Conservation (phyloP, 2,113 vertebrate genomes). For the Scomber colias region DNA sequence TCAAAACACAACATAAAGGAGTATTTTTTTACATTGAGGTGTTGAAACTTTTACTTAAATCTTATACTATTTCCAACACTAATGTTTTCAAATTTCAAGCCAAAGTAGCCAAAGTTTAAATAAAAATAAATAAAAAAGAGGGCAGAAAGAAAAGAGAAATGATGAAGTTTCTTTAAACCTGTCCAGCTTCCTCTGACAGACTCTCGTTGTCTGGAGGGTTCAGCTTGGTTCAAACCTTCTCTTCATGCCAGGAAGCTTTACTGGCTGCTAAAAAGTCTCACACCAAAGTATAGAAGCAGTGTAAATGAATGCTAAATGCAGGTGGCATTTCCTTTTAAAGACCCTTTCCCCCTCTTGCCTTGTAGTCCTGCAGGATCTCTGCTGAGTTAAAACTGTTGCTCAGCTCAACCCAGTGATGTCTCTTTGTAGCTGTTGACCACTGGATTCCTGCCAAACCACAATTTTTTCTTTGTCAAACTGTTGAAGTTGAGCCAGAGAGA, state of each 20-base stretch:
- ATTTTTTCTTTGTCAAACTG: not conserved
- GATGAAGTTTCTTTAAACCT: conserved; percentile 12
- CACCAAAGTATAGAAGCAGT: not conserved
- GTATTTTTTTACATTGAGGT: no score
- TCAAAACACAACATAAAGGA: not conserved
- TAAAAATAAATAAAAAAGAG: no score
- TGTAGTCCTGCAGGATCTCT: conserved; percentile 58
- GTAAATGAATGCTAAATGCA: conserved; percentile 9
- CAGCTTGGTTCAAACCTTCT: conserved; percentile 26
- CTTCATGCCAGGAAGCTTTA: conserved; percentile 46
- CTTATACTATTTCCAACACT: not conserved
- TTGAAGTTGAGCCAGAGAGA: conserved; percentile 18
- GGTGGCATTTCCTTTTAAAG: conserved; percentile 14
- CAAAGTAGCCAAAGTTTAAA: no score
- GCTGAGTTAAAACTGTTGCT: not conserved
- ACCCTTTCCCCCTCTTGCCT: conserved; percentile 36
- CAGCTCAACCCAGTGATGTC: not conserved
- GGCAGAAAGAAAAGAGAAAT: not conserved
- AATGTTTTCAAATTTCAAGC: conserved; percentile 8
- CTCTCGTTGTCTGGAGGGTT: conserved; percentile 51
- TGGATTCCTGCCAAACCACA: conserved; percentile 20
- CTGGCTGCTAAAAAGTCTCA: conserved; percentile 15
- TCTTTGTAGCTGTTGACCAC: conserved; percentile 23
- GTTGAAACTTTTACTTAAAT: not conserved
- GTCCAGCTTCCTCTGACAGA: conserved; percentile 44